Evolutionary conservation across 2,113 vertebrate genomes (phyloP).

Genomic region (Tachycineta bicolor): DNA sequence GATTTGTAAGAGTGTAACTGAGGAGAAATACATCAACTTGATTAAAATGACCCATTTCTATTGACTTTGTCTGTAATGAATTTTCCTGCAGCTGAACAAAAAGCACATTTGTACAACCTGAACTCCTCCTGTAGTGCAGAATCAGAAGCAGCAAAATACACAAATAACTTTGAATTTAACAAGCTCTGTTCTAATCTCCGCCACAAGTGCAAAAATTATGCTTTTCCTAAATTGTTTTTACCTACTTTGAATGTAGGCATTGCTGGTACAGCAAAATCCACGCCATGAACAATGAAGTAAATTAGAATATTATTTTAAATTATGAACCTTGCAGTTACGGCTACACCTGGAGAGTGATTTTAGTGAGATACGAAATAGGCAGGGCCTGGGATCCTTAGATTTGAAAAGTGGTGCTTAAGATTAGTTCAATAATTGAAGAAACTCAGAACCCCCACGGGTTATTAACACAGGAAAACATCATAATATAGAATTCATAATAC

Average conservation of each 20-base stretch:
- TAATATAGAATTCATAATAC: background rate
- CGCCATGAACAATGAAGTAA: fast-evolving
- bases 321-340: background rate
- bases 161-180: background rate
- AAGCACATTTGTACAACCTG: background rate
- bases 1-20: background rate
- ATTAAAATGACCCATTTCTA: slow-evolving; percentile 44
- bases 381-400: background rate
- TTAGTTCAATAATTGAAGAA: background rate
- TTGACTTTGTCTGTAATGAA: slow-evolving; percentile 5
- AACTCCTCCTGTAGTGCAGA: background rate
- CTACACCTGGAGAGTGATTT: background rate
- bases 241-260: background rate
- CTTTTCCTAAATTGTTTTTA: background rate
- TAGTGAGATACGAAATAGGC: background rate
- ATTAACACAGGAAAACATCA: background rate
- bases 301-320: background rate
- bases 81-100: slow-evolving; percentile 32
- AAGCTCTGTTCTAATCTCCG: background rate
- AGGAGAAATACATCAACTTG: slow-evolving; percentile 14
- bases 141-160: background rate
- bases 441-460: fast-evolving
- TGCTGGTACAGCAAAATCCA: background rate
- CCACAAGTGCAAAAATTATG: background rate
- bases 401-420: background rate